Conservation (phyloP, 2,797 vertebrate genomes). For the Phyllotis vaccarum region DNA sequence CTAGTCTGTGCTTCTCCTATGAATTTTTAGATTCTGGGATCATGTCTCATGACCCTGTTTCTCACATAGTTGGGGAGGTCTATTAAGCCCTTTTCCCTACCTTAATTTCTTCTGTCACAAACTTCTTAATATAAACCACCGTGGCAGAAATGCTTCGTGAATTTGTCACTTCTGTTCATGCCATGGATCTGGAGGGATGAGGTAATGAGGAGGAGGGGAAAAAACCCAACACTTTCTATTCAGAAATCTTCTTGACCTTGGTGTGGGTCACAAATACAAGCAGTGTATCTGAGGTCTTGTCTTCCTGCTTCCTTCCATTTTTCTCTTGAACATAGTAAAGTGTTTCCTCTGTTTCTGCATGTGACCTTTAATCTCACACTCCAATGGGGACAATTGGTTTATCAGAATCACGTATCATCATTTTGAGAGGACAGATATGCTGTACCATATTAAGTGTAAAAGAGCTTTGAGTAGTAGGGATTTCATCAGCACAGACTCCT, state of each 20-base stretch:
- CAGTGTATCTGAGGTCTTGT: conserved; percentile 16
- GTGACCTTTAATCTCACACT: conserved; percentile 80
- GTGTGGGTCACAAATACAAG: conserved; percentile 22
- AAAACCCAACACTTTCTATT: background rate
- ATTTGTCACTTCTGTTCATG: background rate
- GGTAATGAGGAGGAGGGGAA: background rate
- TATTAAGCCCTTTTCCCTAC: background rate
- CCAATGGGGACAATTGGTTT: conserved; percentile 45
- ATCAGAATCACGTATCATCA: conserved; percentile 7
- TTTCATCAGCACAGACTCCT: conserved; percentile 66
- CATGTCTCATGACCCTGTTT: background rate
- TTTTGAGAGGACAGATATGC: background rate
- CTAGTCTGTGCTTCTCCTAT: background rate
- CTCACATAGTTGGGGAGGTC: background rate
- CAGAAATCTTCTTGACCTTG: background rate
- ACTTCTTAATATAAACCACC: conserved; percentile 6
- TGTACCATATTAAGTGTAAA: conserved; percentile 3
- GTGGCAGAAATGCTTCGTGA: background rate
- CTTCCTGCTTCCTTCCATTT: conserved; percentile 40
- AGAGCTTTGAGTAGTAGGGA: conserved; percentile 60
- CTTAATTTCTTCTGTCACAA: background rate
- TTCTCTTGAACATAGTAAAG: conserved; percentile 74
- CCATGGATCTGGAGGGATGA: background rate
- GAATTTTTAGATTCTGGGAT: background rate
- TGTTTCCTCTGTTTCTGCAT: conserved; percentile 82